Evolutionary conservation across 2,113 vertebrate genomes (phyloP).

Genomic region (Aldabrachelys gigantea): DNA sequence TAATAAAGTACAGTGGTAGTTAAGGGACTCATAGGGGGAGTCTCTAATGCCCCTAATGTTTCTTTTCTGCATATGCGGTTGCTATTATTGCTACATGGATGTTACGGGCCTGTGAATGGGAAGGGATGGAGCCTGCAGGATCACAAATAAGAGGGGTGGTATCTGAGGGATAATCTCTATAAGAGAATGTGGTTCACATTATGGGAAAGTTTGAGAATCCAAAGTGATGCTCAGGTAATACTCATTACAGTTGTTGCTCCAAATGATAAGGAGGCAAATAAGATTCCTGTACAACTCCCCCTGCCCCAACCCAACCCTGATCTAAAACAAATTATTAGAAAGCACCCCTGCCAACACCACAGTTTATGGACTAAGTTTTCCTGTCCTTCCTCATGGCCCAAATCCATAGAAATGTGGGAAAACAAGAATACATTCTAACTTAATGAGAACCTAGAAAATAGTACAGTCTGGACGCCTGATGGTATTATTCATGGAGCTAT

Average conservation of each 20-base stretch:
- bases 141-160: not conserved
- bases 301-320: no score
- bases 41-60: not conserved
- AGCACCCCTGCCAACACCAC: not conserved
- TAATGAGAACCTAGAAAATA: not conserved
- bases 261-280: no score
- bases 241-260: no score
- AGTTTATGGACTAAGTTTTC: not conserved
- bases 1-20: no score
- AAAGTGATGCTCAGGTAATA: no score
- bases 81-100: not conserved
- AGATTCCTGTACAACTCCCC: no score
- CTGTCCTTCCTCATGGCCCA: not conserved
- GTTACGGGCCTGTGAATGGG: not conserved
- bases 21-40: no score
- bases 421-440: not conserved
- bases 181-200: no score
- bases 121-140: not conserved
- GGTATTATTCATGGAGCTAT: not conserved
- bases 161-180: no score
- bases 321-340: not conserved
- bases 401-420: not conserved
- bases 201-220: no score
- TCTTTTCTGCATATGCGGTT: not conserved
- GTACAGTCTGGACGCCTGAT: not conserved